Base-by-base conservation (phyloP, 2,888 invertebrate species). In the Orchesellides sinensis region DNA sequence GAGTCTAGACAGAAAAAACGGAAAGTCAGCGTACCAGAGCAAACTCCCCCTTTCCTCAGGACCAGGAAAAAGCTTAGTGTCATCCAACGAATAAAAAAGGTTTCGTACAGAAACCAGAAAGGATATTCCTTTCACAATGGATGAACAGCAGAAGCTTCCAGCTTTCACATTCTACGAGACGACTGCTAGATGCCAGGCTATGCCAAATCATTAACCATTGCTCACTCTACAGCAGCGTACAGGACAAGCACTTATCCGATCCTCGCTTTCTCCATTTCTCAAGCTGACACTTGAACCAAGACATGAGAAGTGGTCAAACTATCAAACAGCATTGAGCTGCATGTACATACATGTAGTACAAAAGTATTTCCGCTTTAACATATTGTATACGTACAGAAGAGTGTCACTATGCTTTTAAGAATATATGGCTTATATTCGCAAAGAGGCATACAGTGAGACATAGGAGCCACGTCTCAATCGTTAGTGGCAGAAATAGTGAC, bases 161-260 rank as follows among this genome's bases (percentile, higher is more conserved):
- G 8, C 8, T 5, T 49, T 49, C 56, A 23, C 8, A 56, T 56
- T 27, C 56, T 10, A n/a, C 56, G n/a, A n/a, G n/a, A 14, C 25
- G 23, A 27, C 56, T 56, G n/a, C 56, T 56, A 56, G 56, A 56
- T 56, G 56, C 56, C 56, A 19, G 56, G 56, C 56, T 8, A 4
- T 17, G 21, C 19, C 56, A 56, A 49, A 49, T 49, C 10, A 49
- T 49, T 10, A 49, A 49, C 4, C 8, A 5, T 10, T 49, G 49
- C 49, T 49, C 49, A 49, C 49, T 49, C n/a, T 8, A 49, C 10
- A 49, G n/a, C 14, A n/a, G n/a, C n/a, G n/a, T n/a, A n/a, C n/a
- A n/a, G n/a, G n/a, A 2, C 40, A 8, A 40, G 40, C 2, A 40
- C 40, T n/a, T n/a, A 40, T 40, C 10, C 25, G 10, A 56, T 19